These are phyloP conservation scores for Squalus acanthias DNA, from an alignment of 2,797 vertebrate species.

Conservation along the genomic window DNA sequence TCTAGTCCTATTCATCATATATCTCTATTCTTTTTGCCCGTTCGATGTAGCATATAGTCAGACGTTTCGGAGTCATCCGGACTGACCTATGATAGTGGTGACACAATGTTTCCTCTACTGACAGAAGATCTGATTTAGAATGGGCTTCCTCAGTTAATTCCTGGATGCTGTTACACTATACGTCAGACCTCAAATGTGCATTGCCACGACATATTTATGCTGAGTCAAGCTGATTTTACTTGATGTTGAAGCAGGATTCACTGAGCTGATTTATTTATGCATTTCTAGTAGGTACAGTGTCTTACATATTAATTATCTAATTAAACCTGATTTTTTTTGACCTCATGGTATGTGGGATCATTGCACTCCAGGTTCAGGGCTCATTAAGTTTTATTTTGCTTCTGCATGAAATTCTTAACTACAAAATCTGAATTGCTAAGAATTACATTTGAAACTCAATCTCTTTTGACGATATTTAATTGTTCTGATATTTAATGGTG, in stretches of 20 bases:
- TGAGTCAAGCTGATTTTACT: not conserved
- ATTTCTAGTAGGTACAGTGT: not conserved
- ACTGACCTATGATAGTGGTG: not conserved
- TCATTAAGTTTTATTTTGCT: not conserved
- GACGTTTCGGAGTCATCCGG: not conserved
- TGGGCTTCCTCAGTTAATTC: not conserved
- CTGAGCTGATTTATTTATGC: too few species aligned
- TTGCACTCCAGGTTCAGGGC: not conserved
- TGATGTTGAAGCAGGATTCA: not conserved
- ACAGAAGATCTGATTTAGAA: too few species aligned
- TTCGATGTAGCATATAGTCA: not conserved
- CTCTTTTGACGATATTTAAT: not conserved
- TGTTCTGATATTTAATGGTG: not conserved
- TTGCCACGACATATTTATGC: too few species aligned
- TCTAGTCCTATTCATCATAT: not conserved
- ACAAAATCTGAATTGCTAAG: not conserved
- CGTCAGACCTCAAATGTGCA: too few species aligned
- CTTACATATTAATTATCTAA: not conserved
- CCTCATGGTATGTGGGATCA: not conserved
- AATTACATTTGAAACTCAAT: not conserved
- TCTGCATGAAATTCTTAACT: not conserved
- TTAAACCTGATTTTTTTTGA: not conserved
- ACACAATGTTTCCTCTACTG: not conserved
- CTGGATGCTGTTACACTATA: not conserved
- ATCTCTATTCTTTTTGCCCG: not conserved